Conservation (phyloP, 2,888 invertebrate genomes). For the Lobophora halterata region DNA sequence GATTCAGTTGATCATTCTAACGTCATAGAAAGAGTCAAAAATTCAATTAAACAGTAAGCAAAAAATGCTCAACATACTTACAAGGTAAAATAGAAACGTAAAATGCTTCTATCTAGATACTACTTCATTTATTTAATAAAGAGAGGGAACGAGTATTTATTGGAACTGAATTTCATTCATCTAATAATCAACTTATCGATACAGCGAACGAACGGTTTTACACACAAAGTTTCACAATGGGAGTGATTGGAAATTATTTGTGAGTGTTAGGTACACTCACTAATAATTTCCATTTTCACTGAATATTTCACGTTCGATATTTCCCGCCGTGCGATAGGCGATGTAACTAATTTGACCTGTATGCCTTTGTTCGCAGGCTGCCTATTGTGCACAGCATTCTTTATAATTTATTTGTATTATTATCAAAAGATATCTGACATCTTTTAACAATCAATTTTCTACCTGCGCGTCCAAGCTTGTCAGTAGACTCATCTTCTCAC, state of each 20-base stretch:
- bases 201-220: too few species aligned
- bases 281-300: background rate
- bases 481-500: constrained; percentile 64
- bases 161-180: too few species aligned
- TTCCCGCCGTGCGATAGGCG: constrained; percentile 10
- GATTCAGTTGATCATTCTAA: too few species aligned
- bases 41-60: too few species aligned
- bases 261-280: constrained; percentile 8
- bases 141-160: too few species aligned
- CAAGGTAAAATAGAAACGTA: too few species aligned
- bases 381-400: constrained; percentile 37
- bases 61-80: too few species aligned
- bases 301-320: constrained; percentile 32
- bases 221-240: constrained; percentile 1
- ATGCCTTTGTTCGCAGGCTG: constrained; percentile 38
- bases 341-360: constrained; percentile 45
- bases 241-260: constrained; percentile 17
- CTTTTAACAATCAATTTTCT: constrained; percentile 69
- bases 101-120: too few species aligned
- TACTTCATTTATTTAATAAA: too few species aligned
- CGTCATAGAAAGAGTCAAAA: too few species aligned
- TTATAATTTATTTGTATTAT: constrained; percentile 49
- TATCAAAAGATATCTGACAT: constrained; percentile 47
- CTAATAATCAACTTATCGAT: too few species aligned
- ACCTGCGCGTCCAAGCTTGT: constrained; percentile 61